A percentile compares a stretch with the other conserved stretches of the same genome.
These are phyloP conservation scores for Takifugu flavidus DNA, from an alignment of 2,113 vertebrate species.

Conservation along the genomic window DNA sequence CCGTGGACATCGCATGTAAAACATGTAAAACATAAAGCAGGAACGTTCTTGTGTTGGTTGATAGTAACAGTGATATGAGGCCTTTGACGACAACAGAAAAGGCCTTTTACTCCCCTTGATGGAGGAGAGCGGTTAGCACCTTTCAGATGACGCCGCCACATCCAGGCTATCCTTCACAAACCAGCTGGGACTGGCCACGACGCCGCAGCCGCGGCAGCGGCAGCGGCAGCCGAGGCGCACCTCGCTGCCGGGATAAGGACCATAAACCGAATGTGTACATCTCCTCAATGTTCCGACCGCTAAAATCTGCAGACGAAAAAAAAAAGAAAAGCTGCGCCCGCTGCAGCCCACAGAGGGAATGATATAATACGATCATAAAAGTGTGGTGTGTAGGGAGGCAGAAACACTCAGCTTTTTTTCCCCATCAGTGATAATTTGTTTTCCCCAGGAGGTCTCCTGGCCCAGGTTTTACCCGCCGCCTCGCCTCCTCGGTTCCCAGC, in stretches of 20 bases:
- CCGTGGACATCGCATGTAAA: no score
- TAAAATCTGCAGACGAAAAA: conserved; percentile 32
- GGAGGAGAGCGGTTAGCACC: conserved; percentile 32
- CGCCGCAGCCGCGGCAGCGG: conserved; percentile 44
- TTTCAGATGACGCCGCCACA: conserved; percentile 46
- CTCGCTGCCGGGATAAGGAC: conserved; percentile 48
- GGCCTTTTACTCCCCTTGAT: conserved; percentile 23
- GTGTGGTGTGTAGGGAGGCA: conserved; percentile 15
- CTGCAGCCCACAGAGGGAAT: conserved; percentile 19
- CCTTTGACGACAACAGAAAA: conserved; percentile 12
- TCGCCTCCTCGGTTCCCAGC: conserved; percentile 44
- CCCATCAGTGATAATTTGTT: conserved; percentile 49
- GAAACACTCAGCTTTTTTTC: conserved; percentile 25
- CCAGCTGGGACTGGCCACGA: conserved; percentile 60
- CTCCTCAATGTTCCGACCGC: not conserved
- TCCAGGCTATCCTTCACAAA: conserved; percentile 47
- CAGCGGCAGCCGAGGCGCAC: conserved; percentile 34
- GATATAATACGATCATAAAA: conserved; percentile 60
- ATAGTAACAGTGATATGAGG: not conserved
- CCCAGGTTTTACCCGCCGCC: conserved; percentile 16
- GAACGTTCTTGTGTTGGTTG: no score
- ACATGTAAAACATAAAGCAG: no score
- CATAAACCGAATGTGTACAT: conserved; percentile 50
- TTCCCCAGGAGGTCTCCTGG: conserved; percentile 44
- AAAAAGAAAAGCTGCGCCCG: conserved; percentile 4